phyloP scores from a whole-genome alignment of 2,113 vertebrate species.

The Haplochromis vanheusdeni region DNA sequence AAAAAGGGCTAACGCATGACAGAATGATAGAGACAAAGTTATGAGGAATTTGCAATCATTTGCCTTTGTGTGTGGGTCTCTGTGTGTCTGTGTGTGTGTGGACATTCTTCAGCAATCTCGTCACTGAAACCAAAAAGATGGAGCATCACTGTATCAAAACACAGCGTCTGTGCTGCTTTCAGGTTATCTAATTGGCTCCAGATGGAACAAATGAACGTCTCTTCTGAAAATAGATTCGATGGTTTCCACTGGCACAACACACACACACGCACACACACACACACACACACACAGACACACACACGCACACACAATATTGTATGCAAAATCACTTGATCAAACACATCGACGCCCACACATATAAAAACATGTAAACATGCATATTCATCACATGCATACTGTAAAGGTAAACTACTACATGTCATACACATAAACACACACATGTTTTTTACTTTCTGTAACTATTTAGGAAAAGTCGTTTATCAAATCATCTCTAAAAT shows the following conservation, averaged over 20 bases:
- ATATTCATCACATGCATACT: not conserved
- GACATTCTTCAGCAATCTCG: slow-evolving; percentile 52
- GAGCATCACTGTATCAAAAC: slow-evolving; percentile 32
- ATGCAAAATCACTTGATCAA: not conserved
- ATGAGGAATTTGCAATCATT: slow-evolving; percentile 32
- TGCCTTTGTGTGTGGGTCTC: not conserved
- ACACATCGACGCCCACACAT: not conserved
- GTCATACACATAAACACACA: not conserved
- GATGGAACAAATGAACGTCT: not conserved
- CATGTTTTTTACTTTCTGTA: not conserved
- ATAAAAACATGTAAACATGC: not conserved
- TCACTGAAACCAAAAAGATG: slow-evolving; percentile 43
- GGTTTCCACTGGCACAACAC: not conserved
- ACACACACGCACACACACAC: not conserved
- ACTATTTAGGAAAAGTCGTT: not conserved
- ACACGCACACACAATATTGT: not conserved
- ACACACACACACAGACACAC: not conserved
- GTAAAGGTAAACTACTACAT: not conserved
- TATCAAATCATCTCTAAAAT: not conserved
- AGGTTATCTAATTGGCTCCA: slow-evolving; percentile 52
- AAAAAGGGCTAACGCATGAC: slow-evolving; percentile 27
- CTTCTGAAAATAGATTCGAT: slow-evolving; percentile 37
- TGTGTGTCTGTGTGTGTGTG: not conserved
- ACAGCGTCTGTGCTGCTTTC: slow-evolving; percentile 14
- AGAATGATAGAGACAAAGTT: slow-evolving; percentile 31